These are phyloP conservation scores for Ennomos quercinarius DNA, from an alignment of 2,888 invertebrate genomes.

Conservation along the genomic window DNA sequence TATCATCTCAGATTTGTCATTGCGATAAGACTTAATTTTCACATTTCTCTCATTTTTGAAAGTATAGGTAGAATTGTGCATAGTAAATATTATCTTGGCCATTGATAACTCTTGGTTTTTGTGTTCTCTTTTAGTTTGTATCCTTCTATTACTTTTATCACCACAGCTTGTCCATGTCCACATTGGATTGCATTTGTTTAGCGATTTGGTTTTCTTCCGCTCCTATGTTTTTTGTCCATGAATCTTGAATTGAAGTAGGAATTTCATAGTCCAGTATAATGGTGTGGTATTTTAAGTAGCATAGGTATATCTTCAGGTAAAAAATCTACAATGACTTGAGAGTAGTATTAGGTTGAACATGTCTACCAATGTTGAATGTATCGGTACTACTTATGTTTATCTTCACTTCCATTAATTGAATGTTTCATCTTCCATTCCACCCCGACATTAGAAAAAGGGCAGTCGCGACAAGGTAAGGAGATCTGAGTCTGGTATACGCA, in stretches of 20 bases:
- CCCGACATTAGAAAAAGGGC: constrained; percentile 92
- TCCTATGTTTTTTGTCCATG: constrained; percentile 3
- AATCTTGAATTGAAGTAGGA: not conserved
- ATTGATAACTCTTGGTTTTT: constrained; percentile 1
- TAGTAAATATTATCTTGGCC: not conserved
- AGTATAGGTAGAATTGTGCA: not conserved
- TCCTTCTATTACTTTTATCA: not conserved
- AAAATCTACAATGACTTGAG: constrained; percentile 13
- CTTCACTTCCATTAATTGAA: constrained; percentile 80
- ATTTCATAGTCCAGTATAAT: constrained; percentile 3
- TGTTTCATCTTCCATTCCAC: constrained; percentile 84
- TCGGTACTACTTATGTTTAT: constrained; percentile 16
- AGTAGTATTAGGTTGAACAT: constrained; percentile 11
- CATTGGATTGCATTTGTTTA: constrained; percentile 5
- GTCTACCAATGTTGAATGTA: constrained; percentile 23
- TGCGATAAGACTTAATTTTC: too few relatives aligned
- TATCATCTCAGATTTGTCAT: too few relatives aligned
- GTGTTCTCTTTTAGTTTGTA: constrained; percentile 4
- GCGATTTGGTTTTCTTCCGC: not conserved
- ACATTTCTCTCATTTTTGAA: too few relatives aligned
- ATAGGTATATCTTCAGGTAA: constrained; percentile 12
- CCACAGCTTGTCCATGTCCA: not conserved
- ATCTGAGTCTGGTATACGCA: constrained; percentile 69
- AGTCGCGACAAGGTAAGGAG: constrained; percentile 94
- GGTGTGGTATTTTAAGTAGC: constrained; percentile 11